Percentiles rank a stretch among this genome's conserved stretches.
Evolutionary conservation across 2,113 vertebrate species (phyloP).

Genomic region (Rhinolophus ferrumequinum): DNA sequence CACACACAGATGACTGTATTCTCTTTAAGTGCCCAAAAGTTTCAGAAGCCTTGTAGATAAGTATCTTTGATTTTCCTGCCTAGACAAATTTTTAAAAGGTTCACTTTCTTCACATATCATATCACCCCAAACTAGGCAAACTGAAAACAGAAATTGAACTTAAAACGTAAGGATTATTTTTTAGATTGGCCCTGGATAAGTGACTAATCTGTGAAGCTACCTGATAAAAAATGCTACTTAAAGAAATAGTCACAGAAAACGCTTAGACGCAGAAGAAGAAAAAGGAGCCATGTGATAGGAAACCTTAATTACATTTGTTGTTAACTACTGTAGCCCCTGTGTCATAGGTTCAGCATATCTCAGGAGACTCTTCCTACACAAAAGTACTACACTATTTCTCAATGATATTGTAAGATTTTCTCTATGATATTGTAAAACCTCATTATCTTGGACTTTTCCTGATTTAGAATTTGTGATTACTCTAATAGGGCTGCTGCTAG

Average conservation of each 20-base stretch:
- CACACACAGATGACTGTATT: conserved; percentile 57
- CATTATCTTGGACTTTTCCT: conserved; percentile 39
- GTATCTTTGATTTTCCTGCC: conserved; percentile 44
- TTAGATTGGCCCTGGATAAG: background rate
- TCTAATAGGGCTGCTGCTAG: background rate
- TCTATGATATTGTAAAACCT: conserved; percentile 15
- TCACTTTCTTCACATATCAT: background rate
- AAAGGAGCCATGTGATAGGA: background rate
- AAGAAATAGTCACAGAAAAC: background rate
- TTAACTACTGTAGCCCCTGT: conserved; percentile 21
- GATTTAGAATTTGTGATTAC: conserved; percentile 49
- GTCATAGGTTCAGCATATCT: background rate
- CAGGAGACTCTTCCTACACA: background rate
- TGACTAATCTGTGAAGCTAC: conserved; percentile 2
- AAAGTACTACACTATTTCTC: background rate
- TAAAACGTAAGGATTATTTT: conserved; percentile 39
- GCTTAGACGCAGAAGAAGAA: background rate
- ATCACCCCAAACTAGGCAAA: conserved; percentile 19
- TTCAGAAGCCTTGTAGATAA: conserved; percentile 43
- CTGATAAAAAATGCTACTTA: conserved; percentile 46
- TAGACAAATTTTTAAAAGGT: conserved; percentile 10
- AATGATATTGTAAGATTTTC: background rate
- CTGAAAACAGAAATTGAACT: background rate
- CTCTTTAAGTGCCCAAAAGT: conserved; percentile 38
- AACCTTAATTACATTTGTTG: background rate